Evolutionary conservation across 2,888 invertebrate genomes (phyloP), one percentile per base, ranked within the genome.

Genomic region (Cheilosia pagana): DNA sequence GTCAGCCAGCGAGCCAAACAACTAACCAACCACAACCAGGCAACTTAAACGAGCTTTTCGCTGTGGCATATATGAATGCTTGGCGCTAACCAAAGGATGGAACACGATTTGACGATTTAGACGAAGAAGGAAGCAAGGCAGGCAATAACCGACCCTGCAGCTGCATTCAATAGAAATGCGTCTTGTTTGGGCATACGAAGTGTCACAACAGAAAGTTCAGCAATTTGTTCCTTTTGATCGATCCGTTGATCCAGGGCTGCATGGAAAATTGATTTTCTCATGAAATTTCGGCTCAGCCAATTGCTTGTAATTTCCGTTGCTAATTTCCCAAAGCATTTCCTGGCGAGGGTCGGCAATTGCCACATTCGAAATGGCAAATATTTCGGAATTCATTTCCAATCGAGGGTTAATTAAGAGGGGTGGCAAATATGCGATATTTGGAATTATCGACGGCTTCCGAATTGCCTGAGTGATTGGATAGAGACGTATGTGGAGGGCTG

Each of bases 41-140:
- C 45, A 21, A 53, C 57, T 35, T 10, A 75, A 75, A 70, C 60
- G 45, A 82, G 82, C 77, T 77, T 77, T 71, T 52, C 75, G n/a
- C 48, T 12, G 14, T 14, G 12, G 7, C 21, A 12, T 23, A 48
- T 70, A 21, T 55, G 41, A 75, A 75, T 81, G 85, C 71, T 76
- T 76, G 81, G 81, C 75, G 71, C 85, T 81, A 81, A 65, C 75
- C 65, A 48, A 85, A 75, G 75, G 75, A 23, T 43, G 85, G 65
- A 81, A 81, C 85, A 85, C 85, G 85, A 85, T 85, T 85, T 81
- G 81, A 76, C 67, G 65, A 81, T 81, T 81, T 67, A 75, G 75
- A 41, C 12, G 52, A 25, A 53, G 35, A n/a, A 70, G 19, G 43
- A 50, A 43, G 48, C 19, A 63, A 57, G 5, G 48, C 21, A 45